Percentiles rank a stretch among this genome's conserved stretches.
Conservation (phyloP, 2,797 vertebrate species). For the Crypturellus tataupa region DNA sequence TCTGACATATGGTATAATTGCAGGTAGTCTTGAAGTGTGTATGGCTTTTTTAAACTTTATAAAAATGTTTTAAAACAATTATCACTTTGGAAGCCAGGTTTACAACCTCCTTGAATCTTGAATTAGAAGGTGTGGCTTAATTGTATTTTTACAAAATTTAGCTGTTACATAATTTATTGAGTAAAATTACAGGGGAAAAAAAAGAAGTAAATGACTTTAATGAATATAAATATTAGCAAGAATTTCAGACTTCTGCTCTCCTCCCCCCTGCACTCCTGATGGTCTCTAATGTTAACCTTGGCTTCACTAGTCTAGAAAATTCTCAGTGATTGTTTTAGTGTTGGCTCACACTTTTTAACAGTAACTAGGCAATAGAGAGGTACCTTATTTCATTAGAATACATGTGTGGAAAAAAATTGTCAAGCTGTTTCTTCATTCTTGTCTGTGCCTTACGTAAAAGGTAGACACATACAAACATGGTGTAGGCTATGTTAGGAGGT, state of each 20-base stretch:
- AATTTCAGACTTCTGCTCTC: too few species aligned
- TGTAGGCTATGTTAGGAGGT: background rate
- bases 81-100: background rate
- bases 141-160: slow-evolving; percentile 3
- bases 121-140: background rate
- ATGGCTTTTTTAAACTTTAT: background rate
- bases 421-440: too few species aligned
- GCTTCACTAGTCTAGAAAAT: background rate
- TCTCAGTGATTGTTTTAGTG: background rate
- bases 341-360: background rate
- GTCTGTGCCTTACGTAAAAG: too few species aligned
- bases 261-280: too few species aligned
- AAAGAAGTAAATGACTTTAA: background rate
- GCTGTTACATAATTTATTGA: background rate
- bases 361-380: too few species aligned
- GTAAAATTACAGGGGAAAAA: background rate
- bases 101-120: background rate
- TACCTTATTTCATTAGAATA: too few species aligned
- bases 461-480: background rate
- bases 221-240: too few species aligned
- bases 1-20: background rate
- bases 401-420: too few species aligned
- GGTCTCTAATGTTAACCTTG: background rate
- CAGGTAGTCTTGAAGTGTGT: background rate
- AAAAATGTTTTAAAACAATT: slow-evolving; percentile 7